A percentile compares a stretch with the other conserved stretches of the same genome.
Evolutionary conservation across 1,140 invertebrate species (phyloP).

Genomic region (Papilio xuthus): DNA sequence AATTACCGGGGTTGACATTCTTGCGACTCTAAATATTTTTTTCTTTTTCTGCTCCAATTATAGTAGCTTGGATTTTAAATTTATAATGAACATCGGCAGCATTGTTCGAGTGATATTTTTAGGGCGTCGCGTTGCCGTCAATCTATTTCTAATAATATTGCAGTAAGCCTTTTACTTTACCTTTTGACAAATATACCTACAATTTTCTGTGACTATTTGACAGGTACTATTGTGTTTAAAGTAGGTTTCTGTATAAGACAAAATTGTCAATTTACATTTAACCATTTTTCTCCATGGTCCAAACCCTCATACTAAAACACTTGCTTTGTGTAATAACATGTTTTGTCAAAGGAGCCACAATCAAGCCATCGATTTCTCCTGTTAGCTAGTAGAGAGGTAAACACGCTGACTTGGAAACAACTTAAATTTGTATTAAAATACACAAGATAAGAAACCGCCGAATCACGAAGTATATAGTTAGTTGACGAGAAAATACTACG

Average conservation of each 20-base stretch:
- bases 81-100: conserved; percentile 63
- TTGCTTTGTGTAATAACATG: not conserved
- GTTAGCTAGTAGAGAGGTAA: not conserved
- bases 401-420: not conserved
- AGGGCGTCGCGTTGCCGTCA: conserved; percentile 13
- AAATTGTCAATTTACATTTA: not conserved
- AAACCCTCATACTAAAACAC: too few species aligned
- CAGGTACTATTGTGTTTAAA: not conserved
- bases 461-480: too few species aligned
- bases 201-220: conserved; percentile 4
- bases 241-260: not conserved
- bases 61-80: conserved; percentile 67
- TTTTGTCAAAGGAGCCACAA: not conserved
- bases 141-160: conserved; percentile 22
- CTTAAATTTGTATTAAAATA: not conserved
- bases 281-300: not conserved
- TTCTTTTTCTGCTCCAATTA: conserved; percentile 79
- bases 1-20: conserved; percentile 80
- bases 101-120: conserved; percentile 21
- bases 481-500: too few species aligned
- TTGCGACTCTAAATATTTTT: conserved; percentile 71
- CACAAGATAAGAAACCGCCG: too few species aligned
- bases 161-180: conserved; percentile 23
- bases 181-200: not conserved
- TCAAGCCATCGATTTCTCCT: not conserved